These are phyloP conservation scores for Naja naja DNA, from an alignment of 2,113 vertebrate genomes.

Conservation along the genomic window DNA sequence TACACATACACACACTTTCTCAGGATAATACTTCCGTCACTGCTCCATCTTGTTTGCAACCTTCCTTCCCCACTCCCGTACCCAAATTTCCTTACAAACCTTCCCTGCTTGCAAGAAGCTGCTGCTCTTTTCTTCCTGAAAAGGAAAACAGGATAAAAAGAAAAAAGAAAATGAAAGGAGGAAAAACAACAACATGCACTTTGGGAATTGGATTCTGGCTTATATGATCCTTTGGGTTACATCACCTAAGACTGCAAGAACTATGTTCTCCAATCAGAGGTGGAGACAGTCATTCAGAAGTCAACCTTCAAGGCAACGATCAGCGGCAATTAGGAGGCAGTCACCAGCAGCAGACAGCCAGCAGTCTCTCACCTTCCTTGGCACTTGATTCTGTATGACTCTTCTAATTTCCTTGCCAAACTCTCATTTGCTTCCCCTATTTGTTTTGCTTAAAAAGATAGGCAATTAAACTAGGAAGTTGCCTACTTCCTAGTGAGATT, in stretches of 20 bases:
- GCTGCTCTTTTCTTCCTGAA: neutral
- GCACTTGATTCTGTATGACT: neutral
- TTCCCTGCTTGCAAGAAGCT: neutral
- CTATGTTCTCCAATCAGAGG: neutral
- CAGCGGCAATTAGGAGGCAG: neutral
- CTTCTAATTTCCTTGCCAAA: neutral
- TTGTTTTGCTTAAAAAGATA: neutral
- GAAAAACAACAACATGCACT: neutral
- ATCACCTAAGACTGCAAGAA: neutral
- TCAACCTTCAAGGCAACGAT: neutral
- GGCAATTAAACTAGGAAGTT: neutral
- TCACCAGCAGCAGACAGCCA: neutral
- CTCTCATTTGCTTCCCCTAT: neutral
- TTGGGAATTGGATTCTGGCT: neutral
- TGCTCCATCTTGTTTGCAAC: neutral
- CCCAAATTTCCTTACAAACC: neutral
- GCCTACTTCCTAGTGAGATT: neutral
- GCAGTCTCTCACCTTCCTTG: neutral
- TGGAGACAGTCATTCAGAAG: neutral
- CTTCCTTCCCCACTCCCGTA: neutral
- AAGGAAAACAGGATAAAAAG: neutral
- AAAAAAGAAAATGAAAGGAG: neutral
- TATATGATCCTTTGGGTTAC: neutral
- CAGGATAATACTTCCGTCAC: neutral
- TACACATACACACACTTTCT: neutral